Percentiles rank a stretch among this genome's conserved stretches.
These are phyloP conservation scores for Lycaon pictus DNA, from an alignment of 2,113 vertebrate genomes.

Conservation along the genomic window DNA sequence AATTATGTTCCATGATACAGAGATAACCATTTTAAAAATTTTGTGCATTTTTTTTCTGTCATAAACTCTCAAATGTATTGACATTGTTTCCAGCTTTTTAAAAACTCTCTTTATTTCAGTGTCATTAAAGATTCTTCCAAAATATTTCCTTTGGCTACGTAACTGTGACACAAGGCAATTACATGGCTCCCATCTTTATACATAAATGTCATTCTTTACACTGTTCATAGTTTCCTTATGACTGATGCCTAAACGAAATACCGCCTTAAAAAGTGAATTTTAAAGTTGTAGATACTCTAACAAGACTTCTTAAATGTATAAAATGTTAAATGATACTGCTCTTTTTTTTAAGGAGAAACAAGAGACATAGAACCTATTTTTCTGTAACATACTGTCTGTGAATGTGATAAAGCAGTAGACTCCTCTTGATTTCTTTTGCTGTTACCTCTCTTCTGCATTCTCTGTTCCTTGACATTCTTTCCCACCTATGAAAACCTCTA, in stretches of 20 bases:
- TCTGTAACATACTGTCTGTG: neutral
- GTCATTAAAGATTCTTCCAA: conserved; percentile 1
- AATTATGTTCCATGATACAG: neutral
- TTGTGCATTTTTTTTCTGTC: neutral
- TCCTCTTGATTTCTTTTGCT: neutral
- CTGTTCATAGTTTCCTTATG: neutral
- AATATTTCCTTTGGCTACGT: neutral
- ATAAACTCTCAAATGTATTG: neutral
- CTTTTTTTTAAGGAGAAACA: neutral
- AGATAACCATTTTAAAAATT: neutral
- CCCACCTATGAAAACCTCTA: neutral
- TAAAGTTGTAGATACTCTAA: neutral
- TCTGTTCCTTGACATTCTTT: neutral
- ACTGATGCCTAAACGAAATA: neutral
- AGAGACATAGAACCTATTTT: neutral
- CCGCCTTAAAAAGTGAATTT: neutral
- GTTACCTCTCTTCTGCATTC: conserved; percentile 14
- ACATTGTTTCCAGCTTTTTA: neutral
- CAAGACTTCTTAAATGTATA: neutral
- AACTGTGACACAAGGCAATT: neutral
- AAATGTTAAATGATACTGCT: neutral
- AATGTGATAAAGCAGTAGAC: neutral
- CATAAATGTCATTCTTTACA: neutral
- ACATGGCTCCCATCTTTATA: neutral
- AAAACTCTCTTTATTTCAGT: conserved; percentile 1